Evolutionary conservation across 2,797 vertebrate species (phyloP).

Genomic region (Hipposideros larvatus): DNA sequence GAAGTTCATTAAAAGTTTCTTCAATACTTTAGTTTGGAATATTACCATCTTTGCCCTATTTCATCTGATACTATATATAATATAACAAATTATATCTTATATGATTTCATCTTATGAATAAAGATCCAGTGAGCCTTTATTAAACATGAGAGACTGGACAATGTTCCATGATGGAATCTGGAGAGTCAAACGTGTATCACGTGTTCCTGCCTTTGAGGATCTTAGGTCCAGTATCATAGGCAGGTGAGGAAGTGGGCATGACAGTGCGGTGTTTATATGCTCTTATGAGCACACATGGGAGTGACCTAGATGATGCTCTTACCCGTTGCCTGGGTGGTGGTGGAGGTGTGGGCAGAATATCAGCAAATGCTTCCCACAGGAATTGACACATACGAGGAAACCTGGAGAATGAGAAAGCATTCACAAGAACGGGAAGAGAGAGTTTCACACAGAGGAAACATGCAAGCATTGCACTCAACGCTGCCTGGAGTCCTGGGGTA

Average conservation of each 20-base stretch:
- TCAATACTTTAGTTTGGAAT: slow-evolving; percentile 2
- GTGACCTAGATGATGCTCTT: not conserved
- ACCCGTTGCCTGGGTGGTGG: not conserved
- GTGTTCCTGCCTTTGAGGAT: not conserved
- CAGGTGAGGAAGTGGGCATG: not conserved
- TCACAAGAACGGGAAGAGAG: not conserved
- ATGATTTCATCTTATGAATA: not conserved
- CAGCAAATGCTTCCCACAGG: not conserved
- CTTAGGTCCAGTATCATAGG: not conserved
- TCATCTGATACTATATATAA: not conserved
- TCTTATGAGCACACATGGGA: not conserved
- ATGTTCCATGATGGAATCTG: not conserved
- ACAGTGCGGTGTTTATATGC: not conserved
- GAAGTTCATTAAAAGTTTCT: not conserved
- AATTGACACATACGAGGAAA: not conserved
- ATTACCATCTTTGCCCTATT: slow-evolving; percentile 27
- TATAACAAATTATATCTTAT: not conserved
- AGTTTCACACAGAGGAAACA: not conserved
- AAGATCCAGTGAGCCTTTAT: not conserved
- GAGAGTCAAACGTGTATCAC: not conserved
- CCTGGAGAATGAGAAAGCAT: not conserved
- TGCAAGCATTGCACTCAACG: not conserved
- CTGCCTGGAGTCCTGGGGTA: not conserved
- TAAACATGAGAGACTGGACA: not conserved
- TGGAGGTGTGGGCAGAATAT: not conserved